Evolutionary conservation across 2,113 vertebrate species (phyloP).

Genomic region (Cyphomyrus discorhynchus): DNA sequence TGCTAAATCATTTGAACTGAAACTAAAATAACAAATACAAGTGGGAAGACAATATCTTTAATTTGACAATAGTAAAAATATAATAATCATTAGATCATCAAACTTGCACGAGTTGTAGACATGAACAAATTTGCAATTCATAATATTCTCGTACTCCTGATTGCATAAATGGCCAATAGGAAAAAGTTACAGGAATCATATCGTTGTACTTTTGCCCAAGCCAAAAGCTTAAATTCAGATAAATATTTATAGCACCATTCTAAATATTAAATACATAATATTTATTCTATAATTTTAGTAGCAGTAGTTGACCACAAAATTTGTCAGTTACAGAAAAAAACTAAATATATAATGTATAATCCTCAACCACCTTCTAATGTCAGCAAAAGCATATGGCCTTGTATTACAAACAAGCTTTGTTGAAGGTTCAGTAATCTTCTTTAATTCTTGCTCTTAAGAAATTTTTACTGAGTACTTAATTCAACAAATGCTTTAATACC

Average conservation of each 20-base stretch:
- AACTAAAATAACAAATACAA: not conserved
- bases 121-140: not conserved
- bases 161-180: not conserved
- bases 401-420: not conserved
- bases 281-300: not conserved
- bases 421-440: not conserved
- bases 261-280: not conserved
- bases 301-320: not conserved
- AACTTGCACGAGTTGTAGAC: not conserved
- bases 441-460: not conserved
- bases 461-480: not conserved
- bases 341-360: not conserved
- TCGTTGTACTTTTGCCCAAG: not conserved
- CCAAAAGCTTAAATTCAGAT: not conserved
- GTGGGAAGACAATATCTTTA: not conserved
- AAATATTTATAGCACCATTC: not conserved
- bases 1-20: not conserved
- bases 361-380: not conserved
- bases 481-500: not conserved
- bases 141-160: not conserved
- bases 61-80: not conserved
- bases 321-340: not conserved
- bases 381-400: not conserved
- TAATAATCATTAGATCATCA: not conserved
- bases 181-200: not conserved